Conservation (phyloP, 2,888 invertebrate genomes). For the Himalopsyche anomala region DNA sequence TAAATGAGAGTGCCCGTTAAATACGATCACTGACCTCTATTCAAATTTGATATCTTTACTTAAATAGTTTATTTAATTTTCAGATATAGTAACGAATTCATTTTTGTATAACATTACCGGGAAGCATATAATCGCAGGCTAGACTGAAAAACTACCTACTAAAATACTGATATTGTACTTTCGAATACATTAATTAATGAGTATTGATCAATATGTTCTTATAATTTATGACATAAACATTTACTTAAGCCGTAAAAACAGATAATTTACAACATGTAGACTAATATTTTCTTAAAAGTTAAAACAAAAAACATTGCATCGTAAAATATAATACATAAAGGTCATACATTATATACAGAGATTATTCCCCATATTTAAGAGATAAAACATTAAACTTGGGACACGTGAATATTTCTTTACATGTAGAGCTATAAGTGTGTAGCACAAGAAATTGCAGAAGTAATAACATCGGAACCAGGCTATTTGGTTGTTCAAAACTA, state of each 20-base stretch:
- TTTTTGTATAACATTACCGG: not conserved
- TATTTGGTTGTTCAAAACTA: too few relatives aligned
- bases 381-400: not conserved
- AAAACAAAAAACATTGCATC: constrained; percentile 39
- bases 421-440: too few relatives aligned
- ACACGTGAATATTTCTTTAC: too few relatives aligned
- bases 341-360: constrained; percentile 14
- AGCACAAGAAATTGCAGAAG: too few relatives aligned
- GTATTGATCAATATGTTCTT: constrained; percentile 55
- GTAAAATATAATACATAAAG: constrained; percentile 31
- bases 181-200: constrained; percentile 59
- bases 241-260: constrained; percentile 54
- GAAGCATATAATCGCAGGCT: constrained; percentile 7
- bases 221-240: constrained; percentile 50
- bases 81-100: not conserved
- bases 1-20: too few relatives aligned
- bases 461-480: too few relatives aligned
- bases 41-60: too few relatives aligned
- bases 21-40: too few relatives aligned
- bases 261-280: constrained; percentile 60
- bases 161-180: constrained; percentile 61
- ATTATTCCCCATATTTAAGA: constrained; percentile 9
- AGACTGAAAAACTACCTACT: constrained; percentile 52
- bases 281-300: constrained; percentile 50
- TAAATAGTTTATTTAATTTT: not conserved